Evolutionary conservation across 2,888 invertebrate genomes (phyloP).

Genomic region (Drosophila mercatorum): DNA sequence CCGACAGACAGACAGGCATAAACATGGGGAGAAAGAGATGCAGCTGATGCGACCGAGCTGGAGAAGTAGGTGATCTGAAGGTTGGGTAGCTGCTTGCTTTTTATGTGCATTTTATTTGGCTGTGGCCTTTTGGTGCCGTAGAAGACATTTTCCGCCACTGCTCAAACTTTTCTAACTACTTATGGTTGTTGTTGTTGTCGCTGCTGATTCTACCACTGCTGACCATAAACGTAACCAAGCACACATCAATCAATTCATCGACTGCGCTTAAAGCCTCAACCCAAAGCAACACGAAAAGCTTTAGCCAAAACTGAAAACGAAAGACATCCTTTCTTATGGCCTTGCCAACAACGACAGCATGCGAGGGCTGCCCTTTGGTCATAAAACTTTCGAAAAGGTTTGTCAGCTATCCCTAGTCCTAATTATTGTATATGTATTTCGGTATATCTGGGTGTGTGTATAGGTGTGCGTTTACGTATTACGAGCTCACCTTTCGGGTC

Average conservation of each 20-base stretch:
- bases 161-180: slow-evolving; percentile 15
- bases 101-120: slow-evolving; percentile 71
- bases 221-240: slow-evolving; percentile 42
- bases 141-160: slow-evolving; percentile 5
- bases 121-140: slow-evolving; percentile 64
- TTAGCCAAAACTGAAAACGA: slow-evolving; percentile 13
- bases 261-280: slow-evolving; percentile 56
- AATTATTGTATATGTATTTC: slow-evolving; percentile 10
- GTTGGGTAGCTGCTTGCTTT: slow-evolving; percentile 36
- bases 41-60: neutral
- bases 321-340: slow-evolving; percentile 25
- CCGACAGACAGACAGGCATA: neutral
- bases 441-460: neutral
- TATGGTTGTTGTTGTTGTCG: slow-evolving; percentile 14
- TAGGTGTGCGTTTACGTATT: neutral
- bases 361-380: slow-evolving; percentile 29
- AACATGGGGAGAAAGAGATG: neutral
- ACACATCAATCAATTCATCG: slow-evolving; percentile 78
- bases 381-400: slow-evolving; percentile 47
- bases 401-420: slow-evolving; percentile 7
- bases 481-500: slow-evolving; percentile 16
- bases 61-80: neutral
- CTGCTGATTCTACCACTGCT: slow-evolving; percentile 15
- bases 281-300: slow-evolving; percentile 4
- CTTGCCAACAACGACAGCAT: slow-evolving; percentile 33